These are phyloP conservation scores for Myotis davidii DNA, from an alignment of 2,113 vertebrate genomes.

Conservation along the genomic window DNA sequence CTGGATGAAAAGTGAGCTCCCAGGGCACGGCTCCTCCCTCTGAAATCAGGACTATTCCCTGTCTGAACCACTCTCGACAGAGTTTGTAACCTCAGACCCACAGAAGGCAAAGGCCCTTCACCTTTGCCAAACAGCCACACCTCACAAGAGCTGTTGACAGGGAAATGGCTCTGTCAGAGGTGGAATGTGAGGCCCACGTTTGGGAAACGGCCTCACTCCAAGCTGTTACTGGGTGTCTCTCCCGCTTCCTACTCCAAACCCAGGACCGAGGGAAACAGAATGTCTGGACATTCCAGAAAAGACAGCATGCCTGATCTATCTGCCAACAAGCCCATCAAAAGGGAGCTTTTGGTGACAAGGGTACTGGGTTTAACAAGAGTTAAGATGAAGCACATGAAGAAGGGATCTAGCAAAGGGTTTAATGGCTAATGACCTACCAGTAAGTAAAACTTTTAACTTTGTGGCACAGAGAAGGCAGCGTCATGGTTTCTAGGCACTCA, in stretches of 20 bases:
- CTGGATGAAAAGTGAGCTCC: neutral
- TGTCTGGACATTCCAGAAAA: neutral
- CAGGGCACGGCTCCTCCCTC: neutral
- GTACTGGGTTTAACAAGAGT: neutral
- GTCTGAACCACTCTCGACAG: neutral
- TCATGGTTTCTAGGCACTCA: conserved; percentile 27
- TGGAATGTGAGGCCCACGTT: neutral
- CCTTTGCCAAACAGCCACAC: neutral
- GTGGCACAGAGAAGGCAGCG: neutral
- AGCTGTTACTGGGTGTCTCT: neutral
- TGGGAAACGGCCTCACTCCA: neutral
- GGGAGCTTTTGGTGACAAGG: neutral
- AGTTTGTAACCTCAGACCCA: neutral
- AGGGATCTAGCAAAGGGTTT: neutral
- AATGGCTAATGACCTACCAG: neutral
- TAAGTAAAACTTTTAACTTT: neutral
- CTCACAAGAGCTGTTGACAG: neutral
- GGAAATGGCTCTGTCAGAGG: neutral
- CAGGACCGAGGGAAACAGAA: neutral
- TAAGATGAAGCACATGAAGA: neutral
- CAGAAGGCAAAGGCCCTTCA: neutral
- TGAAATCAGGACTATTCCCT: neutral
- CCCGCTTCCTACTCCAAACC: neutral
- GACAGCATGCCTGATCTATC: neutral
- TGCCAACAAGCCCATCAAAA: neutral